phyloP scores from a whole-genome alignment of 2,888 invertebrate genomes.

The Trilocha varians region DNA sequence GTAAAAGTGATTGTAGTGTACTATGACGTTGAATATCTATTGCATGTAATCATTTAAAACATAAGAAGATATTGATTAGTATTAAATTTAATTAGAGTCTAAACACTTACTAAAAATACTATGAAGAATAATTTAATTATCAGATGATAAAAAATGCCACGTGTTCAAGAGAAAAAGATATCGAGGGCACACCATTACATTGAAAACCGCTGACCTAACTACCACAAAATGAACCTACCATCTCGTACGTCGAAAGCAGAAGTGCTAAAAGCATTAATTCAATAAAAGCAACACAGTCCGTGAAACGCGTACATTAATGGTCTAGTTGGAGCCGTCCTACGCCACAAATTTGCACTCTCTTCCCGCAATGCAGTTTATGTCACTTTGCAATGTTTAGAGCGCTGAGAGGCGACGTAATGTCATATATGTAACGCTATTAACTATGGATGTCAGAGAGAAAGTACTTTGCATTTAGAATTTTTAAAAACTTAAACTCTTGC shows the following conservation, averaged over 20 bases:
- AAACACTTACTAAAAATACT: too few species aligned
- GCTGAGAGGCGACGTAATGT: not conserved
- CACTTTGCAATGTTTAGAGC: slow-evolving; percentile 23
- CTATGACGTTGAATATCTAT: too few species aligned
- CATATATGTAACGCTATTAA: slow-evolving; percentile 1
- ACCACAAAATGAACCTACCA: not conserved
- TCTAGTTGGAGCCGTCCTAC: slow-evolving; percentile 19
- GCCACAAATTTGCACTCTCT: slow-evolving; percentile 35
- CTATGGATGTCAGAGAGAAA: not conserved
- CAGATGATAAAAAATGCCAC: too few species aligned
- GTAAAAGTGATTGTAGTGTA: too few species aligned
- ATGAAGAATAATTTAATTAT: too few species aligned
- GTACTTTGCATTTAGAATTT: not conserved
- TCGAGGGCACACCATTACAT: too few species aligned
- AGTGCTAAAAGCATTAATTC: slow-evolving; percentile 18
- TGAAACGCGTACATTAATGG: slow-evolving; percentile 33
- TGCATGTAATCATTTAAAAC: too few species aligned
- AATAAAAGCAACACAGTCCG: slow-evolving; percentile 24
- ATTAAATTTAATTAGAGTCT: too few species aligned
- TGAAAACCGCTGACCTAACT: too few species aligned
- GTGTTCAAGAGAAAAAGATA: too few species aligned
- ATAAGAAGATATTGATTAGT: too few species aligned
- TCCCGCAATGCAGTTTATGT: slow-evolving; percentile 43
- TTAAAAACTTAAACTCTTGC: too few species aligned
- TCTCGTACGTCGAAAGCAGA: not conserved